A percentile compares a stretch with the other conserved stretches of the same genome.
These are phyloP conservation scores for Stenurella melanura DNA, from an alignment of 2,888 invertebrate species.

Conservation along the genomic window DNA sequence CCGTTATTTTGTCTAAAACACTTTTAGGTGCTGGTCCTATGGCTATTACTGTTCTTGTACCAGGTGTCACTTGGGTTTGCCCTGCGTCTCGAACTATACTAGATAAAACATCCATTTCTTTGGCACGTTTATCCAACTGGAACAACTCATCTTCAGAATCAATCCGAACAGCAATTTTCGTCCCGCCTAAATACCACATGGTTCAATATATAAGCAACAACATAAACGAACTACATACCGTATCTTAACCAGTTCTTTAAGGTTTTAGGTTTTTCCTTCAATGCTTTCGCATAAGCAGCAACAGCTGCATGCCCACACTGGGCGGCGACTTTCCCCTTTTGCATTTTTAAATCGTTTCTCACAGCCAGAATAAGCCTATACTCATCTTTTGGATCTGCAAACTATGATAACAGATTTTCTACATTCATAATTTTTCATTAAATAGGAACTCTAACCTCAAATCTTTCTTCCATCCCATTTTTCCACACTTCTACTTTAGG, in stretches of 20 bases:
- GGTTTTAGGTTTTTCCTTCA: conserved; percentile 78
- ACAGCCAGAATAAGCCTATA: conserved; percentile 91
- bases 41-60: conserved; percentile 92
- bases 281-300: conserved; percentile 85
- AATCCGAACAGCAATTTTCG: conserved; percentile 90
- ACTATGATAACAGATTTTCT: conserved; percentile 55
- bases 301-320: conserved; percentile 97
- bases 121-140: conserved; percentile 82
- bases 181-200: conserved; percentile 77
- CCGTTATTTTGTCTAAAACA: conserved; percentile 87
- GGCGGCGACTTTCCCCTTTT: conserved; percentile 95
- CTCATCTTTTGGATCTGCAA: conserved; percentile 74
- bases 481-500: conserved; percentile 59
- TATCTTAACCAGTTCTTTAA: conserved; percentile 76
- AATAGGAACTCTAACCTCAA: conserved; percentile 62
- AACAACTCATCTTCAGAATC: conserved; percentile 85
- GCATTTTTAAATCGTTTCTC: conserved; percentile 93
- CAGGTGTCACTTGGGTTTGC: conserved; percentile 92
- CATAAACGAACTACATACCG: conserved; percentile 55
- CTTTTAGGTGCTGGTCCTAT: conserved; percentile 92
- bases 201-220: not conserved
- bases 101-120: conserved; percentile 80
- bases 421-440: conserved; percentile 6
- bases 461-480: conserved; percentile 67
- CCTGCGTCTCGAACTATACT: conserved; percentile 93